A percentile compares a stretch with the other conserved stretches of the same genome.
phyloP scores from a whole-genome alignment of 92 coral and sea anemone species.

The Umimayanthus chanpuru region DNA sequence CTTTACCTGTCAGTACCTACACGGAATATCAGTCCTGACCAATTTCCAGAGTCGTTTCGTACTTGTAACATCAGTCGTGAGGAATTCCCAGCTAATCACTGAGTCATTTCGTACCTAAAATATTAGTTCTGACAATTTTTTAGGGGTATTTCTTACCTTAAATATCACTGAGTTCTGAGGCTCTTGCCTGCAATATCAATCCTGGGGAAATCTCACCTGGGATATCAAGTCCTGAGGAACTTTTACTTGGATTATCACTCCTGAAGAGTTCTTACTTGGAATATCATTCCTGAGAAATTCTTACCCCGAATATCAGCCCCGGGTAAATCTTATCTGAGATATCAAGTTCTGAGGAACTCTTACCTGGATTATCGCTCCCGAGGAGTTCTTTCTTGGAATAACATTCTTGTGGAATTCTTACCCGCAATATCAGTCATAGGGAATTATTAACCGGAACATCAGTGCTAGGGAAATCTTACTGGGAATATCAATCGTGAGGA shows the following conservation, averaged over 20 bases:
- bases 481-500: not conserved
- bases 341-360: not conserved
- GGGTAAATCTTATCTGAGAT: conserved; percentile 5
- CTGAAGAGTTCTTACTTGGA: too few species aligned
- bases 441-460: not conserved
- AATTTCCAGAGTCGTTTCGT: not conserved
- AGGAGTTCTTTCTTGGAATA: conserved; percentile 27
- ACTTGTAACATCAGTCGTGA: conserved; percentile 9
- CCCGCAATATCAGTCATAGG: not conserved
- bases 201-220: too few species aligned
- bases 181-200: too few species aligned
- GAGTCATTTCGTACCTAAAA: too few species aligned
- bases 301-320: not conserved
- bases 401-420: conserved; percentile 41
- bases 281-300: too few species aligned
- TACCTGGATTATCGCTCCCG: too few species aligned
- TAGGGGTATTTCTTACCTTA: too few species aligned
- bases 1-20: not conserved
- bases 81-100: conserved; percentile 25
- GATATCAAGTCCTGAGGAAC: too few species aligned
- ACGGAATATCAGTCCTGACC: not conserved
- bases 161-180: too few species aligned
- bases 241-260: too few species aligned
- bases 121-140: too few species aligned
- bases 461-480: not conserved